These are phyloP conservation scores for Cottus gobio DNA, from an alignment of 2,113 vertebrate species.

Conservation along the genomic window DNA sequence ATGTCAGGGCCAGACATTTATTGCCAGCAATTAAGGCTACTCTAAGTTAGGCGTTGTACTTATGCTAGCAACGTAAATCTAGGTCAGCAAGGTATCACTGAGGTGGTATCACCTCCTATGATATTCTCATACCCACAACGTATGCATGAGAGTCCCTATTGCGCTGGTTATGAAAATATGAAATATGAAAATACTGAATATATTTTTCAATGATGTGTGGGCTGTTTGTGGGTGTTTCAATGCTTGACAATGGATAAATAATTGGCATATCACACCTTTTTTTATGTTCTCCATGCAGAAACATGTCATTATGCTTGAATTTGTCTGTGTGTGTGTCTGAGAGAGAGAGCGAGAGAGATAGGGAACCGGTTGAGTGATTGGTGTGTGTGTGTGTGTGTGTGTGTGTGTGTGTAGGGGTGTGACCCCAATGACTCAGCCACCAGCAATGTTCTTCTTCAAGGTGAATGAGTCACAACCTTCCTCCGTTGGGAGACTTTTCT, in stretches of 20 bases:
- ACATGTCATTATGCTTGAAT: conserved; percentile 1
- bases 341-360: conserved; percentile 5
- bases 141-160: too few species aligned
- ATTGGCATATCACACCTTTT: not conserved
- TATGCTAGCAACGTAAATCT: not conserved
- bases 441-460: conserved; percentile 82
- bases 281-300: not conserved
- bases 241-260: not conserved
- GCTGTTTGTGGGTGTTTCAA: not conserved
- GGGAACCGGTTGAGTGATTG: conserved; percentile 77
- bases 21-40: not conserved
- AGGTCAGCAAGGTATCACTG: not conserved
- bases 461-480: conserved; percentile 80
- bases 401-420: conserved; percentile 81
- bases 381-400: conserved; percentile 52
- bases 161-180: too few species aligned
- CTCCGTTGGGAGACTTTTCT: conserved; percentile 44
- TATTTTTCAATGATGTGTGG: not conserved
- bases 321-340: not conserved
- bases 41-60: not conserved
- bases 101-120: not conserved
- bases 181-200: too few species aligned
- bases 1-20: too few species aligned
- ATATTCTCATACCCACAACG: not conserved
- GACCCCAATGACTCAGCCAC: conserved; percentile 80